Evolutionary conservation across 1,140 invertebrate genomes (phyloP).

Genomic region (Drosophila subpulchrella): DNA sequence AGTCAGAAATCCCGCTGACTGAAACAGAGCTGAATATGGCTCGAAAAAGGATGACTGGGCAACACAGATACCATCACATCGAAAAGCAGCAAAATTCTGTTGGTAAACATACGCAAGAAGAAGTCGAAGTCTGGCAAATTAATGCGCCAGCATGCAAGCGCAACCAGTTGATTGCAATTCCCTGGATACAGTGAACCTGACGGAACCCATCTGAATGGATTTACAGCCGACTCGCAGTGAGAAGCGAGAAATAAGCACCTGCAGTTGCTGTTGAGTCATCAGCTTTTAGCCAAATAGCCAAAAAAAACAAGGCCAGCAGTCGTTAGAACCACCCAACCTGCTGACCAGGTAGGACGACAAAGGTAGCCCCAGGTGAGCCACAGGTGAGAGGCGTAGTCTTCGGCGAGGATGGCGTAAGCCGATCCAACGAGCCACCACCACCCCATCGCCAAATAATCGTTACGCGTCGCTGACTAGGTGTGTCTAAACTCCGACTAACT

Average conservation of each 20-base stretch:
- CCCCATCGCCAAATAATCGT: conserved; percentile 34
- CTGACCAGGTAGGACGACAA: not conserved
- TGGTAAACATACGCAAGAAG: conserved; percentile 26
- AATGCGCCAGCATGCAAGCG: conserved; percentile 49
- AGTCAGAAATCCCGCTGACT: no score
- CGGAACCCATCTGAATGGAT: conserved; percentile 32
- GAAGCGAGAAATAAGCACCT: conserved; percentile 21
- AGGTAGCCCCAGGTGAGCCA: conserved; percentile 64
- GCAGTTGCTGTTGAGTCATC: conserved; percentile 73
- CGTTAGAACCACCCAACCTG: conserved; percentile 24
- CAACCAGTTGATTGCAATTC: conserved; percentile 13
- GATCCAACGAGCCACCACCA: conserved; percentile 33
- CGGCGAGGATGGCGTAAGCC: conserved; percentile 53
- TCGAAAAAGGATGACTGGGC: no score
- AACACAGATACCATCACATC: conserved; percentile 20
- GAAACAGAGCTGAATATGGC: no score
- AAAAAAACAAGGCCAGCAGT: conserved; percentile 32
- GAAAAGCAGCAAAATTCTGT: conserved; percentile 36
- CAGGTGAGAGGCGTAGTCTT: conserved; percentile 46
- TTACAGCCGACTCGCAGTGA: not conserved
- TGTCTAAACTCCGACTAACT: conserved; percentile 57
- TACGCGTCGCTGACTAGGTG: conserved; percentile 77
- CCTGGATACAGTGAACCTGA: not conserved
- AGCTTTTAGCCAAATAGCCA: conserved; percentile 37
- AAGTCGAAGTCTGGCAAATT: conserved; percentile 1